Evolutionary conservation across 2,888 invertebrate species (phyloP), one percentile per base, ranked within the genome.

Genomic region (Thumatha senex): DNA sequence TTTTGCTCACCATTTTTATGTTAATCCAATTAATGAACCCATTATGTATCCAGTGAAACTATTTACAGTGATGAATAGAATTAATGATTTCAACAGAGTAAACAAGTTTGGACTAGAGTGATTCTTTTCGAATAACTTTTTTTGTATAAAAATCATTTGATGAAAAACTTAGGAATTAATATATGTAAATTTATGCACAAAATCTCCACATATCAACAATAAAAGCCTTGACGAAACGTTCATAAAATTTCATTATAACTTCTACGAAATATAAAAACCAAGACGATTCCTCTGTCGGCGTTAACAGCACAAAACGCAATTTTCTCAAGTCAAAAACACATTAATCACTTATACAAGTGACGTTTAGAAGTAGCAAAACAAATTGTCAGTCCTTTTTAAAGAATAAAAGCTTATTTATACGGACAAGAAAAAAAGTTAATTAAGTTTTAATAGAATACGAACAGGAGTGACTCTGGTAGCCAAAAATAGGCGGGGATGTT

Each of bases 401-500:
- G 74, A 70, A 76, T 76, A 69, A 67, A 66, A 83, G 76, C 80
- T 80, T 79, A 80, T 89, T 89, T 82, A 63, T 82, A 83, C 84
- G 86, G 84, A 86, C 84, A 82, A 13, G 44, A 44, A 74, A 88
- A n/a, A 88, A 89, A 89, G 88, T 87, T 91, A 91, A 91, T 91
- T 91, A 91, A 90, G 90, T 89, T 89, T 90, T 91, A 91, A 91
- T 91, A 88, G 90, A 91, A 90, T 86, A 78, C 78, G 69, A 84
- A 90, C 91, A 76, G 90, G 88, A 90, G 90, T 90, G 84, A 80
- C 80, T 78, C 76, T 89, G 89, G 91, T 91, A 91, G 91, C 90
- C 85, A 89, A 90, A 91, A 91, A 91, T 91, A 90, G 91, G 91
- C 90, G 91, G 90, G 76, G 90, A 67, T 80, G 85, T 86, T 89